A percentile compares a stretch with the other conserved stretches of the same genome.
These are phyloP conservation scores for Myiopsitta monachus DNA, from an alignment of 2,113 vertebrate genomes.

Conservation along the genomic window DNA sequence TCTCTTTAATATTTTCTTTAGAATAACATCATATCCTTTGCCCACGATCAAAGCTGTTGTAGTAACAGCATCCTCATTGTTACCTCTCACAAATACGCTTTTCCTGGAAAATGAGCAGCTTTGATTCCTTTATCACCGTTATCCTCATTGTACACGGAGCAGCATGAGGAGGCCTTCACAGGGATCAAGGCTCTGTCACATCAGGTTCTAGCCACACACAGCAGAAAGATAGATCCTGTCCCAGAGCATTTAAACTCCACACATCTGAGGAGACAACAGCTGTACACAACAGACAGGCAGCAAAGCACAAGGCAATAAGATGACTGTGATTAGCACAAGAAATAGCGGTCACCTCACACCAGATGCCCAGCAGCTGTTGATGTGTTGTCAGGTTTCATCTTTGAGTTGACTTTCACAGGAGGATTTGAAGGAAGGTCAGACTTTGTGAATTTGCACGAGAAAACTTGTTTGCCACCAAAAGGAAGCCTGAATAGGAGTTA, in stretches of 20 bases:
- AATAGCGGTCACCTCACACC: background rate
- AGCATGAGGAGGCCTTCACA: background rate
- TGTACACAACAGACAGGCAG: background rate
- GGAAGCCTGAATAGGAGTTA: accelerated
- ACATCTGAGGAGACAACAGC: background rate
- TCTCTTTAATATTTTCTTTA: background rate
- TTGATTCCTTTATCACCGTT: background rate
- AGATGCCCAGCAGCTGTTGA: background rate
- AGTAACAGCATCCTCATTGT: background rate
- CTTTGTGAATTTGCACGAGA: background rate
- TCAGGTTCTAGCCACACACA: background rate
- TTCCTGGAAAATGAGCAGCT: background rate
- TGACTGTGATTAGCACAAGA: background rate
- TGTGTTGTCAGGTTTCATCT: background rate
- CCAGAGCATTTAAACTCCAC: background rate
- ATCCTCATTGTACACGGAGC: background rate
- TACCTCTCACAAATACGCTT: background rate
- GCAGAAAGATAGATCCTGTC: background rate
- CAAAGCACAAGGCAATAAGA: background rate
- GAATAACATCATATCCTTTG: background rate
- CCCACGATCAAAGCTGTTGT: background rate
- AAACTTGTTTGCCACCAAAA: background rate
- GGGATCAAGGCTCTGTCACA: background rate
- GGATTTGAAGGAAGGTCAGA: background rate
- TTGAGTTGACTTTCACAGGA: background rate